Conservation (phyloP, 1,140 invertebrate species). For the Amphibalanus amphitrite region DNA sequence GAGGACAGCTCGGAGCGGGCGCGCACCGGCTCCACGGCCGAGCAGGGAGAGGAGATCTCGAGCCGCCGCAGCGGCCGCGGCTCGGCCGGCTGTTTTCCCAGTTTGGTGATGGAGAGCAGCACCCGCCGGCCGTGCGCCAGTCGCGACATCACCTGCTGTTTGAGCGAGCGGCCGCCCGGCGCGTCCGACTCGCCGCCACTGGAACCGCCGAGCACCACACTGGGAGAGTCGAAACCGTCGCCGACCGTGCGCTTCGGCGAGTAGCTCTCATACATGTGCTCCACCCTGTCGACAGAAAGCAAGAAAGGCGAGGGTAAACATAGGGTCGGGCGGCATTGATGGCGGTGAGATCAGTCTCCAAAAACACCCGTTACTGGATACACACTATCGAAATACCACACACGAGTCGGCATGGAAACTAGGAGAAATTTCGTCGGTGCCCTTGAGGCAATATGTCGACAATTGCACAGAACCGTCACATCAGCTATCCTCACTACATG, state of each 20-base stretch:
- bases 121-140: constrained; percentile 3
- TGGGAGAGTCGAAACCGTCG: background rate
- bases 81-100: background rate
- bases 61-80: no score
- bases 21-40: no score
- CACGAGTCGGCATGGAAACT: no score
- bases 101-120: background rate
- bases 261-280: background rate
- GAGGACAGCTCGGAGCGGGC: background rate
- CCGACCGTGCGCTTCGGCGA: background rate
- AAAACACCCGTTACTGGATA: no score
- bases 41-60: background rate
- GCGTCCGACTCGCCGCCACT: background rate
- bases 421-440: no score
- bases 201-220: background rate
- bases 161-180: background rate
- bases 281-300: background rate
- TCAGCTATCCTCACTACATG: no score
- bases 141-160: background rate
- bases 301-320: background rate
- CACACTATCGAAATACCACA: no score
- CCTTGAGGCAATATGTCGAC: no score
- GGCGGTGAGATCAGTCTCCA: no score
- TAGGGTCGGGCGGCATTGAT: background rate
- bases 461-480: no score